Evolutionary conservation across 92 coral and sea anemone genomes (phyloP).

Genomic region (Palythoa heliodiscus): DNA sequence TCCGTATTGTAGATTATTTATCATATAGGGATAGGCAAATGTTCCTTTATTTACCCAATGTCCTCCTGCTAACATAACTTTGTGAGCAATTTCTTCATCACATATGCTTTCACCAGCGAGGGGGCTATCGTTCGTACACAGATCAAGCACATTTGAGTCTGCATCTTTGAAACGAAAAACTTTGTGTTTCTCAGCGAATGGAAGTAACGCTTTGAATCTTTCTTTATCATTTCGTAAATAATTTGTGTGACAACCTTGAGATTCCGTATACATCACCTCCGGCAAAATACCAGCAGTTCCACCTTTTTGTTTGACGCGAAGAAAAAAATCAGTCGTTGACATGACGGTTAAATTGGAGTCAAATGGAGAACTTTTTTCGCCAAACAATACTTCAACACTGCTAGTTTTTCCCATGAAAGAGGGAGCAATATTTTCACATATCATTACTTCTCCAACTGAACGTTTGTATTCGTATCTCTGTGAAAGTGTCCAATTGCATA

Average conservation of each 20-base stretch:
- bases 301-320: constrained; percentile 56
- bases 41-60: constrained; percentile 65
- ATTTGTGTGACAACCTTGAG: not conserved
- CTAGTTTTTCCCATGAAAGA: constrained; percentile 70
- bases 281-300: constrained; percentile 61
- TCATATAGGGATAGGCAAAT: constrained; percentile 60
- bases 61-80: constrained; percentile 46
- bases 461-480: constrained; percentile 65
- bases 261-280: constrained; percentile 38
- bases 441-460: constrained; percentile 69
- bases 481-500: constrained; percentile 74
- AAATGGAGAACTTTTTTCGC: constrained; percentile 22
- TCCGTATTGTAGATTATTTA: constrained; percentile 21
- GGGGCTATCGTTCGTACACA: constrained; percentile 60
- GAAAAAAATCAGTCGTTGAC: constrained; percentile 63
- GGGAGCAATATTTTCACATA: constrained; percentile 66
- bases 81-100: constrained; percentile 51
- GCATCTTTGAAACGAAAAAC: constrained; percentile 51
- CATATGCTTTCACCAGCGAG: constrained; percentile 59
- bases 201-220: constrained; percentile 34
- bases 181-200: constrained; percentile 70
- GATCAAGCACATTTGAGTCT: constrained; percentile 53
- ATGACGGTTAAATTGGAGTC: constrained; percentile 46
- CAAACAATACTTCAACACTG: constrained; percentile 35
- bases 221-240: not conserved